Conservation (phyloP, 2,113 vertebrate genomes). For the Choloepus hoffmanni region DNA sequence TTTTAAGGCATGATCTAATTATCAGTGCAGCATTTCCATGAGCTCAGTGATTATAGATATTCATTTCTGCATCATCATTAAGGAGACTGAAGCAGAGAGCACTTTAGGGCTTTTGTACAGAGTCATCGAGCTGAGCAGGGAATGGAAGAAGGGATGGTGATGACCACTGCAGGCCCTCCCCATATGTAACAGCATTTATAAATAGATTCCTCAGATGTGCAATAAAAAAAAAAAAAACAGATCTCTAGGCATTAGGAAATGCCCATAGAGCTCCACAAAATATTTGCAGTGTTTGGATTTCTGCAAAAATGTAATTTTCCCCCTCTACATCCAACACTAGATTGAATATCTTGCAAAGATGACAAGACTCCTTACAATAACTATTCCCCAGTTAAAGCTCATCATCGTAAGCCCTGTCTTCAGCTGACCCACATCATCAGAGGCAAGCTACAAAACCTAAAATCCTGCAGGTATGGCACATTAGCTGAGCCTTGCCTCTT, state of each 20-base stretch:
- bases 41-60: neutral
- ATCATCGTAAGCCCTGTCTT: conserved; percentile 41
- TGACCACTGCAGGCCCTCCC: neutral
- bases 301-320: conserved; percentile 59
- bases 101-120: conserved; percentile 32
- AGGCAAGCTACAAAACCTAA: conserved; percentile 30
- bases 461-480: conserved; percentile 60
- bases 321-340: neutral
- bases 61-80: conserved; percentile 44
- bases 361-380: conserved; percentile 54
- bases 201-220: neutral
- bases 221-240: conserved; percentile 47
- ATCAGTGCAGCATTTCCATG: conserved; percentile 7
- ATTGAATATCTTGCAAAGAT: conserved; percentile 31
- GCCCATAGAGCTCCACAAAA: neutral
- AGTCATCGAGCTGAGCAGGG: conserved; percentile 7
- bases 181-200: conserved; percentile 5
- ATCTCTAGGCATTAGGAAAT: conserved; percentile 20
- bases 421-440: conserved; percentile 42
- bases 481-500: conserved; percentile 45
- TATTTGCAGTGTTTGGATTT: conserved; percentile 39
- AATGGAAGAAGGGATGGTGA: conserved; percentile 30
- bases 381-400: conserved; percentile 57
- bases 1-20: conserved; percentile 54
- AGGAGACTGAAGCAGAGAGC: conserved; percentile 34